These are phyloP conservation scores for Pangasianodon hypophthalmus DNA, from an alignment of 2,113 vertebrate genomes.

Conservation along the genomic window DNA sequence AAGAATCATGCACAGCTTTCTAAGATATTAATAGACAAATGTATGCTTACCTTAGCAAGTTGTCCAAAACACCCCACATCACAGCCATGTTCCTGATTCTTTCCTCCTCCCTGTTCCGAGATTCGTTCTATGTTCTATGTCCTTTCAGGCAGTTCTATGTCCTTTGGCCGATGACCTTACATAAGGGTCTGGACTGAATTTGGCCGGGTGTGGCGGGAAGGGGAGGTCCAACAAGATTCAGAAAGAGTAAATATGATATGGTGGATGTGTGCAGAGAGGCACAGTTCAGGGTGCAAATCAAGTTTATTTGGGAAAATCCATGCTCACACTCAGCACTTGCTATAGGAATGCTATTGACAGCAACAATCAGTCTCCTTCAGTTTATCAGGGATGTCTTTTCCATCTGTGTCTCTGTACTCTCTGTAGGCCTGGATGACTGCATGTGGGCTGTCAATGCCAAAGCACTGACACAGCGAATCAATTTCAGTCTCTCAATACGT, in stretches of 20 bases:
- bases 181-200: conserved; percentile 28
- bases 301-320: conserved; percentile 37
- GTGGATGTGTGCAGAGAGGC: conserved; percentile 29
- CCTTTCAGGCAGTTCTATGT: neutral
- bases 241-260: conserved; percentile 30
- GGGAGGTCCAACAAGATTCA: conserved; percentile 12
- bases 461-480: conserved; percentile 9
- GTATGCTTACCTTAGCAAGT: too few species aligned
- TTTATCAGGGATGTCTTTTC: neutral
- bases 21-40: too few species aligned
- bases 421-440: conserved; percentile 8
- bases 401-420: neutral
- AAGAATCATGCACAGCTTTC: too few species aligned
- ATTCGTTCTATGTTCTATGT: neutral
- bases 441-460: neutral
- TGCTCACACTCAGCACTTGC: conserved; percentile 26
- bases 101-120: conserved; percentile 8
- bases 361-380: neutral
- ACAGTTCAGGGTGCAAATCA: conserved; percentile 9
- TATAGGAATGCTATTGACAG: conserved; percentile 4
- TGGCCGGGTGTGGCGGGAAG: neutral
- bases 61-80: neutral
- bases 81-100: neutral
- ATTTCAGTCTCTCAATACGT: conserved; percentile 20
- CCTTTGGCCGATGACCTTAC: conserved; percentile 32